Evolutionary conservation across 2,797 vertebrate species (phyloP).

Genomic region (Setipinna tenuifilis): DNA sequence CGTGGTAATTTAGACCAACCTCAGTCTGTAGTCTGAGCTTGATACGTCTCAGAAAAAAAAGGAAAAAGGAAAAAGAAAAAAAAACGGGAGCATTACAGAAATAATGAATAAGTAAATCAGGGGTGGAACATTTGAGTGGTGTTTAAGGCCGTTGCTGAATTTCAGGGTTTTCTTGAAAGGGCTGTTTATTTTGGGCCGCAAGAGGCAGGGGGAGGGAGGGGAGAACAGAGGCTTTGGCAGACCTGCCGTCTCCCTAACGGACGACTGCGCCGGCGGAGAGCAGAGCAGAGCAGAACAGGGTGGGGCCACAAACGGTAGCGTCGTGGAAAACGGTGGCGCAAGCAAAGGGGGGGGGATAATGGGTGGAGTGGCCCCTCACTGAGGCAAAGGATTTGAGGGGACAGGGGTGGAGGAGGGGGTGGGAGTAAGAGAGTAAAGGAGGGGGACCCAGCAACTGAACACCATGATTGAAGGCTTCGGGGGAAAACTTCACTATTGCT

Average conservation of each 20-base stretch:
- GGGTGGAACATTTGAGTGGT: slow-evolving; percentile 55
- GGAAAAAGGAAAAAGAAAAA: neutral
- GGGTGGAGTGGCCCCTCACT: slow-evolving; percentile 58
- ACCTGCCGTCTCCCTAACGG: slow-evolving; percentile 51
- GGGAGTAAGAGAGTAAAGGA: neutral
- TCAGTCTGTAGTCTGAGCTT: neutral
- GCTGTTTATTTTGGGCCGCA: slow-evolving; percentile 63
- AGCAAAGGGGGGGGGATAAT: slow-evolving; percentile 45
- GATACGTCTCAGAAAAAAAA: neutral
- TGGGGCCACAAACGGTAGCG: slow-evolving; percentile 63
- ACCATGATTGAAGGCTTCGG: slow-evolving; percentile 53
- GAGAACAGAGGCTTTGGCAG: slow-evolving; percentile 42
- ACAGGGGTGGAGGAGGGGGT: neutral
- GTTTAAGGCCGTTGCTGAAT: slow-evolving; percentile 45
- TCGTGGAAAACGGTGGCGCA: slow-evolving; percentile 54
- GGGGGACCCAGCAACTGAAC: slow-evolving; percentile 9
- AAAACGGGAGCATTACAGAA: neutral
- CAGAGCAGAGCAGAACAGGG: slow-evolving; percentile 16
- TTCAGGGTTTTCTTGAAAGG: slow-evolving; percentile 51
- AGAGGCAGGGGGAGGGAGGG: neutral
- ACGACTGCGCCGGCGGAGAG: slow-evolving; percentile 23
- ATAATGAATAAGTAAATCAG: slow-evolving; percentile 26
- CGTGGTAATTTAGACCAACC: slow-evolving; percentile 5
- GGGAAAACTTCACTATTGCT: slow-evolving; percentile 32
- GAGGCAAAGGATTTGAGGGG: neutral